Conservation (phyloP, 2,888 invertebrate genomes). For the Diadromus collaris region DNA sequence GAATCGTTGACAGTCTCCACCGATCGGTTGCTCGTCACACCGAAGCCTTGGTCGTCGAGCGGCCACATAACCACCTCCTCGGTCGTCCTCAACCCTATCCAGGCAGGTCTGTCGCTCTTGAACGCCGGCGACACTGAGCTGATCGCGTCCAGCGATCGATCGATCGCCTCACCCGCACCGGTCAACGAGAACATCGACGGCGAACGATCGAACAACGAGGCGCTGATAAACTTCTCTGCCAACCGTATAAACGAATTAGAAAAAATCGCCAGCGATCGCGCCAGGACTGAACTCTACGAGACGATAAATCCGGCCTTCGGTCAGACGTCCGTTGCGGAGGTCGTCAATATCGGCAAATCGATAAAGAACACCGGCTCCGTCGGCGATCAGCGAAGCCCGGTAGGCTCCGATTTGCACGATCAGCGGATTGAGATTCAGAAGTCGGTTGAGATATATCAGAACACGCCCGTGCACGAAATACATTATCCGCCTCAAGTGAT, state of each 20-base stretch:
- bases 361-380: constrained; percentile 9
- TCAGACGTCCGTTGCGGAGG: constrained; percentile 17
- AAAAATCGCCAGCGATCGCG: constrained; percentile 36
- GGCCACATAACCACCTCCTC: constrained; percentile 67
- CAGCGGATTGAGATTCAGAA: constrained; percentile 75
- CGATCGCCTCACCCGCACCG: constrained; percentile 56
- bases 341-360: constrained; percentile 34
- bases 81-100: constrained; percentile 73
- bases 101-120: constrained; percentile 74
- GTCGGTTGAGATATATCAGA: constrained; percentile 76
- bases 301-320: constrained; percentile 60
- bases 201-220: constrained; percentile 2
- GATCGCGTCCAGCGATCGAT: constrained; percentile 57
- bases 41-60: constrained; percentile 49
- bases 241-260: constrained; percentile 63
- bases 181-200: constrained; percentile 66
- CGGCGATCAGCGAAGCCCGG: constrained; percentile 18
- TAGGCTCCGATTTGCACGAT: constrained; percentile 42
- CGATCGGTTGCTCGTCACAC: constrained; percentile 43
- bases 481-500: constrained; percentile 72
- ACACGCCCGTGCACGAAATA: constrained; percentile 76
- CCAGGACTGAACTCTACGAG: constrained; percentile 54
- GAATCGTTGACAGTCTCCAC: constrained; percentile 18
- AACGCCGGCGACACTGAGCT: constrained; percentile 70
- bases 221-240: constrained; percentile 53